These are phyloP conservation scores for Drosophila birchii DNA, from an alignment of 2,888 invertebrate genomes.

Conservation along the genomic window DNA sequence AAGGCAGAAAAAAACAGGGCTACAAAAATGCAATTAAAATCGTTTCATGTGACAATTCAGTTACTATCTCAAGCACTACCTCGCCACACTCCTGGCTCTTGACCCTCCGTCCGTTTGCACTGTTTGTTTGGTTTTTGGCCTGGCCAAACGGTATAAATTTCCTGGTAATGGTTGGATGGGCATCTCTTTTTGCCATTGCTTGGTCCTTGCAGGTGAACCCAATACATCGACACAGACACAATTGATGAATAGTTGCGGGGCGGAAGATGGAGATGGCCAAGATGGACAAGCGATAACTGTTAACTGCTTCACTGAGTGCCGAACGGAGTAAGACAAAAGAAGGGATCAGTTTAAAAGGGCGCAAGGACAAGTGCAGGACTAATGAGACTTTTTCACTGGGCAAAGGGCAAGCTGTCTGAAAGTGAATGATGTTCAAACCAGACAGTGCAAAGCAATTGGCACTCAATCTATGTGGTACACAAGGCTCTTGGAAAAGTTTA, in stretches of 20 bases:
- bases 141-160: constrained; percentile 32
- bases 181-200: constrained; percentile 5
- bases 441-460: neutral
- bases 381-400: constrained; percentile 26
- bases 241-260: constrained; percentile 57
- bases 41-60: constrained; percentile 75
- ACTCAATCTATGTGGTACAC: constrained; percentile 4
- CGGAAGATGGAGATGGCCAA: constrained; percentile 16
- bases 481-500: neutral
- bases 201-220: constrained; percentile 38
- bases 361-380: constrained; percentile 16
- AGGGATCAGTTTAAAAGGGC: constrained; percentile 9
- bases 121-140: constrained; percentile 34
- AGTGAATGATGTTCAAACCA: constrained; percentile 16
- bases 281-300: constrained; percentile 55
- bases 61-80: constrained; percentile 26
- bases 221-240: constrained; percentile 10
- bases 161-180: constrained; percentile 29
- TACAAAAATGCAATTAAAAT: constrained; percentile 71
- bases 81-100: neutral
- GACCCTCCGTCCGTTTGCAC: neutral
- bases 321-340: constrained; percentile 7
- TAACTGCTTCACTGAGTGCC: constrained; percentile 37
- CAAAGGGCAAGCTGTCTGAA: constrained; percentile 1
- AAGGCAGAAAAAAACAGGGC: constrained; percentile 37